These are phyloP conservation scores for Pristionchus entomophagus DNA, from an alignment of 2,888 invertebrate genomes.

Conservation along the genomic window DNA sequence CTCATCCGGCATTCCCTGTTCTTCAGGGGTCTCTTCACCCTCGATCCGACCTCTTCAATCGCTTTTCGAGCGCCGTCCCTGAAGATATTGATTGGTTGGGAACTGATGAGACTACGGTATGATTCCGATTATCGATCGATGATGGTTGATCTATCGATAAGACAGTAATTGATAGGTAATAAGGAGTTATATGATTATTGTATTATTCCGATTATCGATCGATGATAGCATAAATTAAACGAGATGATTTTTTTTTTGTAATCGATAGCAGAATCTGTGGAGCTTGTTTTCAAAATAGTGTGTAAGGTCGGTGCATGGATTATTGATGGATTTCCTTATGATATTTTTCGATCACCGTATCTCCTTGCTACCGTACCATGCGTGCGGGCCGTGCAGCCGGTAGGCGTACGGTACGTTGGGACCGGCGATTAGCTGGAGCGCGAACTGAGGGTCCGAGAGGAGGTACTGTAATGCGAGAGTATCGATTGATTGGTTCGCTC, in stretches of 20 bases:
- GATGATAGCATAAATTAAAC: no score
- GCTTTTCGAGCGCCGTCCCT: constrained; percentile 64
- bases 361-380: constrained; percentile 52
- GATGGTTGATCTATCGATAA: not conserved
- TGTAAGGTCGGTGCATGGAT: no score
- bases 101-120: no score
- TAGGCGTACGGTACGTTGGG: constrained; percentile 74
- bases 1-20: constrained; percentile 69
- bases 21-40: constrained; percentile 72
- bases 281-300: no score
- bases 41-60: constrained; percentile 61
- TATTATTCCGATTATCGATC: no score
- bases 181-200: no score
- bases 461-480: constrained; percentile 55
- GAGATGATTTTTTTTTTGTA: no score
- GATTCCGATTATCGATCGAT: not conserved
- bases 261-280: no score
- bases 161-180: not conserved
- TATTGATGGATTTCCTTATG: no score
- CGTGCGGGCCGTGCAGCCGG: constrained; percentile 68
- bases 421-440: constrained; percentile 68
- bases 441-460: constrained; percentile 64
- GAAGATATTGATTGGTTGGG: not conserved
- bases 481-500: not conserved
- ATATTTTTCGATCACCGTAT: not conserved